Percentiles rank a stretch among this genome's conserved stretches.
These are phyloP conservation scores for Neofelis nebulosa DNA, from an alignment of 2,113 vertebrate genomes.

Conservation along the genomic window DNA sequence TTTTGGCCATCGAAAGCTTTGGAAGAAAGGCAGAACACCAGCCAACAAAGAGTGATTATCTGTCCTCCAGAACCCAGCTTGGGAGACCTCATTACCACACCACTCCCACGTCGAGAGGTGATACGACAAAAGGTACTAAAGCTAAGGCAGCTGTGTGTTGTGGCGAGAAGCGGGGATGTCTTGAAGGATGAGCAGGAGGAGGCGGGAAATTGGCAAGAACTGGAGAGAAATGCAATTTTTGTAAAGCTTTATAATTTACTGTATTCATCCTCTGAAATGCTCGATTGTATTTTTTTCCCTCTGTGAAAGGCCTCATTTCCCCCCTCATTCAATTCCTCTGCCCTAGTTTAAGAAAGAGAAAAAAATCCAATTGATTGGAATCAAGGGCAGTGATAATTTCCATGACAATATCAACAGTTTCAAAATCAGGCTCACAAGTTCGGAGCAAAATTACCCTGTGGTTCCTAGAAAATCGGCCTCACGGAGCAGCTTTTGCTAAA, in stretches of 20 bases:
- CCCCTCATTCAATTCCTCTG: slow-evolving; percentile 25
- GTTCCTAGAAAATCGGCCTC: neutral
- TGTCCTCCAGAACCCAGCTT: neutral
- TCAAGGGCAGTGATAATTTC: neutral
- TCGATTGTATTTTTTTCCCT: neutral
- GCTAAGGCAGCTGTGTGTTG: neutral
- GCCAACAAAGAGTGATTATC: neutral
- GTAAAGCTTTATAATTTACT: slow-evolving; percentile 36
- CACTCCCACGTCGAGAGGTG: neutral
- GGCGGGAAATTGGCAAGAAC: neutral
- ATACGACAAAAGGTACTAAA: neutral
- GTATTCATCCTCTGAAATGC: slow-evolving; percentile 44
- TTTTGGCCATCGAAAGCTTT: neutral
- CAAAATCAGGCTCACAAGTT: neutral
- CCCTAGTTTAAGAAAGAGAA: neutral
- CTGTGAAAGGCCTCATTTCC: slow-evolving; percentile 28
- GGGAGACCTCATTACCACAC: neutral
- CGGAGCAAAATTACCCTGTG: neutral
- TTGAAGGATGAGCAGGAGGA: neutral
- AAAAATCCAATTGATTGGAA: neutral
- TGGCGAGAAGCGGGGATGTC: neutral
- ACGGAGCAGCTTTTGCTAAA: neutral
- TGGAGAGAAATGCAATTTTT: slow-evolving; percentile 8
- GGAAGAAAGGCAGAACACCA: neutral
- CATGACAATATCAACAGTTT: slow-evolving; percentile 60